Conservation (phyloP, 2,113 vertebrate genomes). For the Thermophis baileyi region DNA sequence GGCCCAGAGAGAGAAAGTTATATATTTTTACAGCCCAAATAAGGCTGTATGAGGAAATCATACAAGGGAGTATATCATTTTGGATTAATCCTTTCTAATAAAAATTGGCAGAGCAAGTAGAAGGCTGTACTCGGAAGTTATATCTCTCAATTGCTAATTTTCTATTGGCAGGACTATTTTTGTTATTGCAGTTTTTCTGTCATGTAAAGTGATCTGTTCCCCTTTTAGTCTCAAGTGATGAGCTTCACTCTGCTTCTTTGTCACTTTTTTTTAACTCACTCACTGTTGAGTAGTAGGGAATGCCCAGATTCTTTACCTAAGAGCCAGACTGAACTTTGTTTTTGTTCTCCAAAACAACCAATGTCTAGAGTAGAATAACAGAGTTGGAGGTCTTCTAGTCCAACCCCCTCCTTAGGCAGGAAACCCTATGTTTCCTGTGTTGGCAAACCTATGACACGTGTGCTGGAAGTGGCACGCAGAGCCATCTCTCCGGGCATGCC, state of each 20-base stretch:
- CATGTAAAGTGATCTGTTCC: not conserved
- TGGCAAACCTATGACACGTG: too few species aligned
- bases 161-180: not conserved
- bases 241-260: not conserved
- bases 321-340: not conserved
- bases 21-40: not conserved
- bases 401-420: too few species aligned
- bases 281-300: not conserved
- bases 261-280: not conserved
- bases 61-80: too few species aligned
- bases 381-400: too few species aligned
- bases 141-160: not conserved
- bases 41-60: too few species aligned
- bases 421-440: too few species aligned
- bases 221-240: not conserved
- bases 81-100: not conserved
- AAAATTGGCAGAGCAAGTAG: not conserved
- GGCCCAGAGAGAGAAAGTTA: not conserved
- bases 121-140: not conserved
- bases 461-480: too few species aligned
- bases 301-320: not conserved
- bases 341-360: too few species aligned
- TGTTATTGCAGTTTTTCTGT: not conserved
- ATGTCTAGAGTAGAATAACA: too few species aligned
- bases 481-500: too few species aligned